Base-by-base conservation (phyloP, 2,888 invertebrate genomes). In the Lasioglossum lativentre region DNA sequence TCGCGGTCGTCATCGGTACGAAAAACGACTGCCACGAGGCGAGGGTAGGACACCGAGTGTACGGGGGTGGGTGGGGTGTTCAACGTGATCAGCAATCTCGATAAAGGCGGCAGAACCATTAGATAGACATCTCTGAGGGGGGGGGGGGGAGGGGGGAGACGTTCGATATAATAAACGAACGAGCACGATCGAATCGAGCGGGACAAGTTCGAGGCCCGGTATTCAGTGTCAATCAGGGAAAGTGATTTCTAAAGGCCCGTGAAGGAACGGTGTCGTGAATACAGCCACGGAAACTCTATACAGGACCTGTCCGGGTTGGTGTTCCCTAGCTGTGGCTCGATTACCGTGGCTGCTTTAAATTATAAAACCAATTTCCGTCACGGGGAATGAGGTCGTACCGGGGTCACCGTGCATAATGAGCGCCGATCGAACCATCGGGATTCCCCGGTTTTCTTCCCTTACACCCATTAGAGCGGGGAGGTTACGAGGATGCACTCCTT, bases 151-250 rank as follows among this genome's bases (percentile, higher is more conserved):
- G 3, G 34, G 81, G 30, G 34, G 70, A 70, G 56, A 79, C 86
- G 86, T 86, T 88, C 87, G 86, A 92, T 90, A 91, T 91, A 92
- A 93, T 91, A 92, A 92, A 89, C 86, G 88, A 79, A 80, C 82
- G 74, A 45, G 88, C 38, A 83, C 87, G 90, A 90, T 92, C 90
- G 89, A 91, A 93, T 93, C 91, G 91, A 90, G 89, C 80, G 90
- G 90, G 90, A 92, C 90, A 89, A 86, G 87, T 91, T 88, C 83
- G 86, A 88, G 88, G 80, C 40, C 14, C 84, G 85, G 93, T 90
- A 94, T 95, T 93, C 94, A 94, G 91, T 93, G 94, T 95, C 95
- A 94, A 94, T 95, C 95, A 94, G 94, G 90, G 94, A 94, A 94
- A 94, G 93, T 94, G 95, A 95, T 95, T 95, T 94, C 92, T 94